Evolutionary conservation across 2,797 vertebrate genomes (phyloP).

Genomic region (Hipposideros larvatus): DNA sequence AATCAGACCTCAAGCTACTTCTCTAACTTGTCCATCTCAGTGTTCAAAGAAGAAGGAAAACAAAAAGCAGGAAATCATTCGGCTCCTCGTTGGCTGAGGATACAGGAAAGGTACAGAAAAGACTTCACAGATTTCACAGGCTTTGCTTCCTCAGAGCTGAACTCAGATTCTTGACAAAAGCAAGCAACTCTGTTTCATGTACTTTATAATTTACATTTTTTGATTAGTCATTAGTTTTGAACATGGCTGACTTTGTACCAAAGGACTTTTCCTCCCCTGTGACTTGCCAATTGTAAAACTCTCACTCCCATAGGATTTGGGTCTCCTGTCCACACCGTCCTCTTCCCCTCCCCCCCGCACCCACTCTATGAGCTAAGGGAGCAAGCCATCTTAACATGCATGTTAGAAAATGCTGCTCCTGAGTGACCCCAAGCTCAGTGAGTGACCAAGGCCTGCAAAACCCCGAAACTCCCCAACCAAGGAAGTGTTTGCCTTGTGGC

Average conservation of each 20-base stretch:
- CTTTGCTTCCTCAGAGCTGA: too few relatives aligned
- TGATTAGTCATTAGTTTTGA: not conserved
- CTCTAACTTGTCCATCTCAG: not conserved
- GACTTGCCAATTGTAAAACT: not conserved
- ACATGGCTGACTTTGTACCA: not conserved
- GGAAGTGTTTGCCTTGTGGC: not conserved
- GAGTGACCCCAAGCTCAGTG: not conserved
- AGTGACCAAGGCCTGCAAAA: not conserved
- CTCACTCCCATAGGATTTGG: not conserved
- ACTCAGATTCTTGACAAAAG: not conserved
- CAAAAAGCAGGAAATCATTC: not conserved
- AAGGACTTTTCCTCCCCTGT: not conserved
- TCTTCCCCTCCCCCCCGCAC: not conserved
- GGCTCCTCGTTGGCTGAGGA: not conserved
- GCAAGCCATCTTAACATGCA: fast-evolving
- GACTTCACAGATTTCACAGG: not conserved
- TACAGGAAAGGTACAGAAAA: not conserved
- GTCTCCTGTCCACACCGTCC: not conserved
- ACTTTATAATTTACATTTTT: not conserved
- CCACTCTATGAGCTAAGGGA: not conserved
- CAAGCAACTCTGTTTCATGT: not conserved
- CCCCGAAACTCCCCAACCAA: not conserved
- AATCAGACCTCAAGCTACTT: not conserved
- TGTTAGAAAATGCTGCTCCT: not conserved
- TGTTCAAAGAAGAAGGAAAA: not conserved